A percentile compares a stretch with the other conserved stretches of the same genome.
Evolutionary conservation across 2,888 invertebrate species (phyloP).

Genomic region (Sepiola atlantica): DNA sequence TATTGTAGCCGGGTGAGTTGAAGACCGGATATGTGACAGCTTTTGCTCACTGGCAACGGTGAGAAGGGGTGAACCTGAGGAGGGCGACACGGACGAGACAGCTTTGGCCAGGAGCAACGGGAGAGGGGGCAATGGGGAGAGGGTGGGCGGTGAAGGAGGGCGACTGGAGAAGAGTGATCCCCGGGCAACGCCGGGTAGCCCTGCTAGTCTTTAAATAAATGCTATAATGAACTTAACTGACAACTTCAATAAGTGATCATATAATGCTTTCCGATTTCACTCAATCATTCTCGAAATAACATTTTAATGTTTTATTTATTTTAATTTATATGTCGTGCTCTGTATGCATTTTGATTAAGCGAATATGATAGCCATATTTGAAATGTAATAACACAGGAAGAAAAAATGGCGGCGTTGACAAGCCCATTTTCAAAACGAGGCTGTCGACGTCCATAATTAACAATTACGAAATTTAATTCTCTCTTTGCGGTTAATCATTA

Average conservation of each 20-base stretch:
- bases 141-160: no score
- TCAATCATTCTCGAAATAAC: not conserved
- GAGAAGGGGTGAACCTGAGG: no score
- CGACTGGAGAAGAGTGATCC: no score
- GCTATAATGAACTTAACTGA: not conserved
- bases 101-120: no score
- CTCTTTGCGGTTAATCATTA: not conserved
- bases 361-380: not conserved
- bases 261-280: not conserved
- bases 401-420: not conserved
- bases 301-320: not conserved
- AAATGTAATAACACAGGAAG: not conserved
- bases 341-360: not conserved
- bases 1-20: no score
- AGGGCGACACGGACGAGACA: no score
- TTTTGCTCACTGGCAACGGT: no score
- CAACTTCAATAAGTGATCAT: not conserved
- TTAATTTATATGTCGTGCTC: not conserved
- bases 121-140: no score
- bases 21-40: no score
- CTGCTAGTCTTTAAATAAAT: not conserved
- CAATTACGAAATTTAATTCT: constrained; percentile 22
- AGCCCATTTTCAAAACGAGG: not conserved
- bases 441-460: not conserved
- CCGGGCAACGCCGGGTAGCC: no score